These are phyloP conservation scores for Bucco capensis DNA, from an alignment of 2,113 vertebrate genomes.

Conservation along the genomic window DNA sequence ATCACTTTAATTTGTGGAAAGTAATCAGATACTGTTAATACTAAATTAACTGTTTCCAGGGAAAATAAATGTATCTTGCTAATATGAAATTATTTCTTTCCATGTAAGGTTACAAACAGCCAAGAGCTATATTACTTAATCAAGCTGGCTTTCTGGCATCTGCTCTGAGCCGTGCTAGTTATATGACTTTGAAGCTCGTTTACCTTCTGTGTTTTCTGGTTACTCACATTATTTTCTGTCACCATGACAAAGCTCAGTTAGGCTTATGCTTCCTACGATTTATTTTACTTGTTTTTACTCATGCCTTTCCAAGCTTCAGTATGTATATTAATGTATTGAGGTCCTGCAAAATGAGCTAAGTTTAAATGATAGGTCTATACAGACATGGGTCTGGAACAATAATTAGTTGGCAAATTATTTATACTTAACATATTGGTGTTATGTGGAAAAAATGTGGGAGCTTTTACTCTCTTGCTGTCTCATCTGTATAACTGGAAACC, in stretches of 20 bases:
- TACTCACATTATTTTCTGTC: background rate
- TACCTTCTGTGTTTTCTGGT: background rate
- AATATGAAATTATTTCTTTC: slow-evolving; percentile 6
- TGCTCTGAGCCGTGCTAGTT: background rate
- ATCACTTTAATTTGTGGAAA: background rate
- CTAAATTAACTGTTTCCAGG: background rate
- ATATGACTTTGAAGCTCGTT: background rate
- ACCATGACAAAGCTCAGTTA: background rate
- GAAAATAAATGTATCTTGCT: background rate
- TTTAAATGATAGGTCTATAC: background rate
- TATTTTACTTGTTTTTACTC: background rate
- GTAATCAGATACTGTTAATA: background rate
- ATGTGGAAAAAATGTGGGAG: slow-evolving; percentile 4
- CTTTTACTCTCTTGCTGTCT: background rate
- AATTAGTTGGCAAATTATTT: background rate
- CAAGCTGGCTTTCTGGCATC: slow-evolving; percentile 1
- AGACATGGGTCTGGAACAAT: background rate
- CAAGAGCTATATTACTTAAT: background rate
- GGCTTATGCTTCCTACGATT: background rate
- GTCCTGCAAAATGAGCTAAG: background rate
- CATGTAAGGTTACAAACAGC: background rate
- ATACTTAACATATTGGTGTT: background rate
- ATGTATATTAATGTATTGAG: background rate
- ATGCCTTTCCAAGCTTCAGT: background rate
- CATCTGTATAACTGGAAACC: slow-evolving; percentile 26